Evolutionary conservation across 1,140 invertebrate genomes (phyloP), one percentile per base, ranked within the genome.

Genomic region (Hylaeus volcanicus): DNA sequence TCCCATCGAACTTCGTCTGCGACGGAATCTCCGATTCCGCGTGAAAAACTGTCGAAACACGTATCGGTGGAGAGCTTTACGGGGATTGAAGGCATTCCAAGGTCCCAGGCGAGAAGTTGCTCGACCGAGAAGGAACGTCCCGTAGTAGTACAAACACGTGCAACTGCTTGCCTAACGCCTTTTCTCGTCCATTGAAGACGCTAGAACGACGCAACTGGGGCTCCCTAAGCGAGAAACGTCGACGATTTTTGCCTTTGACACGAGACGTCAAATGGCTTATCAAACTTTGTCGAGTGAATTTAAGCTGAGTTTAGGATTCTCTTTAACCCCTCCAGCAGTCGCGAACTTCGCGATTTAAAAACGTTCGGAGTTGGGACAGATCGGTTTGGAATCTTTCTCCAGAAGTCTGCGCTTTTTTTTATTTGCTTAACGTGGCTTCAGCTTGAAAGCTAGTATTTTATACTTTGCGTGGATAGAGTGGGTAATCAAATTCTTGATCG

Each of bases 131-230:
- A 87, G 78, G 70, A 86, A 81, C 85, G 69, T 74, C n/a, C 51
- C 41, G 70, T 39, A 6, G 61, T 60, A 82, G 74, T 63, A 60
- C 61, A 74, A 76, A 81, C 84, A 86, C 85, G 84, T 86, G 71
- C 77, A 75, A 68, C 73, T 82, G 81, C 85, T 86, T 86, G 84
- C 84, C 26, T 86, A 83, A 85, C 84, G 83, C 66, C 71, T 85
- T 81, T 86, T 76, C 81, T 85, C 83, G 75, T 55, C 74, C 68
- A 79, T 79, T 43, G 66, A 70, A 56, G 65, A 41, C 72, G 39
- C 51, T 37, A 45, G 39, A 68, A 72, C 68, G 80, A 58, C 58
- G 60, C 51, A 83, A 85, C 56, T 64, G 55, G 37, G 65, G 56
- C 41, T 37, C 9, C 39, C 63, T 55, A 79, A 76, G 85, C 81